Percentiles rank a stretch among this genome's conserved stretches.
Conservation (phyloP, 2,888 invertebrate species). For the Drosophila paucipuncta region DNA sequence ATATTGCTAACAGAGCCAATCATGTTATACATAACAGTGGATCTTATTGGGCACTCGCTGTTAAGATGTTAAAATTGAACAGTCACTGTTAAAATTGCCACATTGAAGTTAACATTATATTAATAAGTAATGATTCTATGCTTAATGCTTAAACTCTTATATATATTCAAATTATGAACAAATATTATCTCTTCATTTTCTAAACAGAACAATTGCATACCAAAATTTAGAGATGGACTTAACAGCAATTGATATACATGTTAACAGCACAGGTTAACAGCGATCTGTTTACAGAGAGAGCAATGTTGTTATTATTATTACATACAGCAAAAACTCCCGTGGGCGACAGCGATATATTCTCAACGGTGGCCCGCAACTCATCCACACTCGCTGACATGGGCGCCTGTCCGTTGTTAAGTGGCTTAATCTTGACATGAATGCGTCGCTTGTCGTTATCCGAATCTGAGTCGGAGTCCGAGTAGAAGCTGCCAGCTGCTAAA, state of each 20-base stretch:
- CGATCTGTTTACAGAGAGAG: background rate
- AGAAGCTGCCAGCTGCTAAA: constrained; percentile 90
- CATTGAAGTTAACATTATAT: background rate
- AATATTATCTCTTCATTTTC: background rate
- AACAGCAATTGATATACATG: background rate
- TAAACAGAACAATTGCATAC: background rate
- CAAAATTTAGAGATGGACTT: background rate
- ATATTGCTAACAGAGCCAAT: background rate
- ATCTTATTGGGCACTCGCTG: background rate
- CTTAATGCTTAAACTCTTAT: background rate
- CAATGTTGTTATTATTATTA: constrained; percentile 18
- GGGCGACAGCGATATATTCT: constrained; percentile 94
- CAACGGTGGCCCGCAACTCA: constrained; percentile 96
- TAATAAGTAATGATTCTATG: background rate
- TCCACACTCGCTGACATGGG: constrained; percentile 98
- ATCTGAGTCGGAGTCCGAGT: constrained; percentile 94
- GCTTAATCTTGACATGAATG: constrained; percentile 97
- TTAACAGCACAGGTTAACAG: background rate
- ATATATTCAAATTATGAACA: background rate
- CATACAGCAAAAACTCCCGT: constrained; percentile 88
- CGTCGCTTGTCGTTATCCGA: constrained; percentile 96
- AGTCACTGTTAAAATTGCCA: background rate
- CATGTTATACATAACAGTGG: background rate
- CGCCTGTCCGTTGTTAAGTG: constrained; percentile 94
- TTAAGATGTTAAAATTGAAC: background rate